Evolutionary conservation across 2,113 vertebrate species (phyloP).

Genomic region (Pungitius pungitius): DNA sequence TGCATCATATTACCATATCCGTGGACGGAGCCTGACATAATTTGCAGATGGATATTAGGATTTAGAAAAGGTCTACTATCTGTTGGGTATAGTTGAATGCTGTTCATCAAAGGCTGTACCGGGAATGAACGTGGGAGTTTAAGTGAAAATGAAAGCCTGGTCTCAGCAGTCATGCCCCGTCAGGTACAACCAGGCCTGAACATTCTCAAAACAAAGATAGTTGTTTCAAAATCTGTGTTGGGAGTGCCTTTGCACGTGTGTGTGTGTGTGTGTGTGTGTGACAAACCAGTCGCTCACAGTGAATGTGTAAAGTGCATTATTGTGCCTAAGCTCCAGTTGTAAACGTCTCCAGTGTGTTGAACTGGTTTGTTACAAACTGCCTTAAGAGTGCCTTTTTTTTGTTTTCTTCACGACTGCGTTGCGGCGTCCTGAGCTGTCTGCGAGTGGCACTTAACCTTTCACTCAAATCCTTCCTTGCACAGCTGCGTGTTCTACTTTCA

Average conservation of each 20-base stretch:
- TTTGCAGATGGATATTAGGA: not conserved
- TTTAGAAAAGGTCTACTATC: not conserved
- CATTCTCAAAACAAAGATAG: slow-evolving; percentile 15
- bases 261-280: slow-evolving; percentile 11
- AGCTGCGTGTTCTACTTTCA: slow-evolving; percentile 15
- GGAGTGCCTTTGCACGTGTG: slow-evolving; percentile 16
- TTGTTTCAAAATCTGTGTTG: slow-evolving; percentile 18
- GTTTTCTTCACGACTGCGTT: slow-evolving; percentile 51
- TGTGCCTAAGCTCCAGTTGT: slow-evolving; percentile 51
- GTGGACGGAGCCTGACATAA: not conserved
- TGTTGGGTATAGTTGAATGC: not conserved
- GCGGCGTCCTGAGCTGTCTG: slow-evolving; percentile 54
- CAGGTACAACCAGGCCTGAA: slow-evolving; percentile 31
- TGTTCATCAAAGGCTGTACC: not conserved
- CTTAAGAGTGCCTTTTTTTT: slow-evolving; percentile 53
- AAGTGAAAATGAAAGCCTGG: slow-evolving; percentile 23
- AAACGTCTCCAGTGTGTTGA: slow-evolving; percentile 65
- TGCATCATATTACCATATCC: not conserved
- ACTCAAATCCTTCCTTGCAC: slow-evolving; percentile 34
- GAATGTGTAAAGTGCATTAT: slow-evolving; percentile 54
- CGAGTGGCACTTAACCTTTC: slow-evolving; percentile 61
- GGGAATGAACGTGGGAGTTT: not conserved
- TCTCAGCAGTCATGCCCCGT: slow-evolving; percentile 13
- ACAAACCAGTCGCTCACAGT: slow-evolving; percentile 40
- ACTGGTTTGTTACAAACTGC: slow-evolving; percentile 61